Conservation (phyloP, 2,888 invertebrate genomes). For the Dryomyza anilis region DNA sequence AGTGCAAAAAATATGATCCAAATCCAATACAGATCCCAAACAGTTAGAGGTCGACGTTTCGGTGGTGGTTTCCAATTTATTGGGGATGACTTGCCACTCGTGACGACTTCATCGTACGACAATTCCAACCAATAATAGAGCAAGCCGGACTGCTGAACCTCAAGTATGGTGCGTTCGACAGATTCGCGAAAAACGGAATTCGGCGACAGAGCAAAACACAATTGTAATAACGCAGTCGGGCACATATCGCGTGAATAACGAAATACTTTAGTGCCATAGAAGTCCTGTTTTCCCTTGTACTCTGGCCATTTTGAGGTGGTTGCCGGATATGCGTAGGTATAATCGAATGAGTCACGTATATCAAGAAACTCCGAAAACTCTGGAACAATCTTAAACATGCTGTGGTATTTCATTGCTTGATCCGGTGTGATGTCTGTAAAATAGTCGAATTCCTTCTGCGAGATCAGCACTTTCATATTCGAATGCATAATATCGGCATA, state of each 20-base stretch:
- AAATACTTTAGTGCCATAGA: conserved; percentile 5
- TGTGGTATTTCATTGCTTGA: too few species aligned
- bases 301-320: conserved; percentile 18
- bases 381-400: not conserved
- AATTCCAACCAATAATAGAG: conserved; percentile 27
- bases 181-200: conserved; percentile 23
- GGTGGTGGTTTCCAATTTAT: not conserved
- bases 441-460: not conserved
- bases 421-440: not conserved
- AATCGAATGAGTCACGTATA: conserved; percentile 24
- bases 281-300: conserved; percentile 8
- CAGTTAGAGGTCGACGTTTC: not conserved
- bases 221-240: conserved; percentile 20
- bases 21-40: conserved; percentile 30
- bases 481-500: conserved; percentile 25
- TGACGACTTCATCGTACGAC: conserved; percentile 24
- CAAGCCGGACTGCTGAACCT: conserved; percentile 25
- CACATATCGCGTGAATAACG: conserved; percentile 26
- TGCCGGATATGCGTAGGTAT: conserved; percentile 17
- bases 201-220: conserved; percentile 20
- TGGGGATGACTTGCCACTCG: not conserved
- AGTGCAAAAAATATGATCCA: conserved; percentile 19
- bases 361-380: not conserved
- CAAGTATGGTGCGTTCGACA: conserved; percentile 21
- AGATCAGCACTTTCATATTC: conserved; percentile 16